Evolutionary conservation across 2,113 vertebrate species (phyloP).

Genomic region (Ovis canadensis): DNA sequence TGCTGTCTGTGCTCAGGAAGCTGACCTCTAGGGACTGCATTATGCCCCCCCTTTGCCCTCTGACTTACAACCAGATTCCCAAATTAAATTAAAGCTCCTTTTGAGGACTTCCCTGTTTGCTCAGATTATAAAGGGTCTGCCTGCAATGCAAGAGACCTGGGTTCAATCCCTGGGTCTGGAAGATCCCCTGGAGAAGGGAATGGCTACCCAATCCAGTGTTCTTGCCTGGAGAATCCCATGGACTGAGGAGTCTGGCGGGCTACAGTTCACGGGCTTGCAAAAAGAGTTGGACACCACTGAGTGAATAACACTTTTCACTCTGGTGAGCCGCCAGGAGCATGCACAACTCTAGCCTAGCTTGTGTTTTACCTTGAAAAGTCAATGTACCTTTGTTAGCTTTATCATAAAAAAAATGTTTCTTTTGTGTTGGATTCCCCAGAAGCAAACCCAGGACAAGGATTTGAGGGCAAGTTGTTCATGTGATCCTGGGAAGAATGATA

Average conservation of each 20-base stretch:
- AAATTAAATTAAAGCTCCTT: neutral
- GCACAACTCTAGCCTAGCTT: neutral
- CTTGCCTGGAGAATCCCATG: neutral
- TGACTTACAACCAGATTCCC: neutral
- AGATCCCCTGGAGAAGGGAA: neutral
- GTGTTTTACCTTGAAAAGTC: constrained; percentile 11
- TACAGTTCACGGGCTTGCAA: neutral
- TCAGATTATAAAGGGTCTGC: neutral
- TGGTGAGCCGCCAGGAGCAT: neutral
- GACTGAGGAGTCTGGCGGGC: neutral
- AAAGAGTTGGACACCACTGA: neutral
- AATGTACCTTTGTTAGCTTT: constrained; percentile 1
- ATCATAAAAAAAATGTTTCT: constrained; percentile 31
- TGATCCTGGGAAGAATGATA: neutral
- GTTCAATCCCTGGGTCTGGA: neutral
- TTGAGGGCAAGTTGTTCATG: neutral
- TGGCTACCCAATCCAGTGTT: neutral
- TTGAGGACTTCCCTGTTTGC: neutral
- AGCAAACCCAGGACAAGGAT: neutral
- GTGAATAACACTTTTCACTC: neutral
- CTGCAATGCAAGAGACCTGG: neutral
- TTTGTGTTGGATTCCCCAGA: neutral
- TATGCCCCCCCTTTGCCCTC: neutral
- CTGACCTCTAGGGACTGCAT: neutral
- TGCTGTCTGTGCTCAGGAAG: neutral